Percentiles rank a stretch among this genome's conserved stretches.
Conservation (phyloP, 2,113 vertebrate species). For the Meriones unguiculatus region DNA sequence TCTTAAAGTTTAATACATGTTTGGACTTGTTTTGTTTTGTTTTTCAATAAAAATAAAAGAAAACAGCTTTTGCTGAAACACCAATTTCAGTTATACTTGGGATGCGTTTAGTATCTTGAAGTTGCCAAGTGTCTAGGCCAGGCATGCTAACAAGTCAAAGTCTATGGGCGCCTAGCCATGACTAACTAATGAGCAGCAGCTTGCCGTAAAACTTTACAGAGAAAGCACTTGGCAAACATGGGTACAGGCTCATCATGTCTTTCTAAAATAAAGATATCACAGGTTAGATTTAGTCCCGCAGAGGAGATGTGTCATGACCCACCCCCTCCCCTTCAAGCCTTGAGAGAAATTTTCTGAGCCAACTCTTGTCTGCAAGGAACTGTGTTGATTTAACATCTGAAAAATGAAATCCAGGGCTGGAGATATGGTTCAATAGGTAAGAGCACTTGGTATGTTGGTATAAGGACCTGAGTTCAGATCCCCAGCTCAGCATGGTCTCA, state of each 20-base stretch:
- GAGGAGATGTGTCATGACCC: not conserved
- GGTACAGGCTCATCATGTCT: slow-evolving; percentile 26
- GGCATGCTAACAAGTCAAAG: slow-evolving; percentile 38
- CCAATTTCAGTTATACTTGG: slow-evolving; percentile 35
- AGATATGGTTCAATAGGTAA: not conserved
- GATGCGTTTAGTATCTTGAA: slow-evolving; percentile 44
- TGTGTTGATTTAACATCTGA: not conserved
- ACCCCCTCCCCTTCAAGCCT: not conserved
- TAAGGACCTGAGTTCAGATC: not conserved
- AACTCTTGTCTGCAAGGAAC: slow-evolving; percentile 4
- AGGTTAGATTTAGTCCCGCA: slow-evolving; percentile 12
- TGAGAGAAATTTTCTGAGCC: slow-evolving; percentile 37
- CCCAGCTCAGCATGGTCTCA: no score
- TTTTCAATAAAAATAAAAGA: slow-evolving; percentile 35
- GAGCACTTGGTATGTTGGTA: not conserved
- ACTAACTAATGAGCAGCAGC: not conserved
- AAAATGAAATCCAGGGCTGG: not conserved
- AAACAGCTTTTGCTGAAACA: slow-evolving; percentile 56
- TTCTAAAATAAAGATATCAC: slow-evolving; percentile 45
- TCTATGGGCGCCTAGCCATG: slow-evolving; percentile 20
- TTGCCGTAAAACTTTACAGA: slow-evolving; percentile 15
- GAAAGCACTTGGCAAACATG: slow-evolving; percentile 38
- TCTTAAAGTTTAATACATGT: slow-evolving; percentile 38
- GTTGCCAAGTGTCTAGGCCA: slow-evolving; percentile 65
- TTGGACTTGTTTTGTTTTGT: not conserved